phyloP scores from a whole-genome alignment of 2,888 invertebrate genomes.

The Hybos culiciformis region DNA sequence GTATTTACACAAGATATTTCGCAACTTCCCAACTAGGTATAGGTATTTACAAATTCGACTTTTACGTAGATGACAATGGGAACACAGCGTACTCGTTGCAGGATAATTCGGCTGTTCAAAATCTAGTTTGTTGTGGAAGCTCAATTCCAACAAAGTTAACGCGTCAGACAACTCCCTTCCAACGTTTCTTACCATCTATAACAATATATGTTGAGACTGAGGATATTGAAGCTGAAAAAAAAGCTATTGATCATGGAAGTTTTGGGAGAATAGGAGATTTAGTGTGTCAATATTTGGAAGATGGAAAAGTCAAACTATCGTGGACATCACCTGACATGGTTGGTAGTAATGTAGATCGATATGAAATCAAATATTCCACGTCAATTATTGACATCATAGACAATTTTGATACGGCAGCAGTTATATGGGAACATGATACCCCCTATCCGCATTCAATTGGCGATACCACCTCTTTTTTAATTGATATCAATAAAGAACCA shows the following conservation, averaged over 20 bases:
- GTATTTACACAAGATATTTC: conserved; percentile 49
- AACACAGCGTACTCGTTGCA: conserved; percentile 40
- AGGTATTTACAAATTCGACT: conserved; percentile 40
- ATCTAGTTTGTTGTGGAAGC: conserved; percentile 39
- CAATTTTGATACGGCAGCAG: conserved; percentile 35
- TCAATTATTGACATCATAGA: conserved; percentile 36
- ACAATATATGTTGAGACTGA: conserved; percentile 35
- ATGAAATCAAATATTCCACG: conserved; percentile 39
- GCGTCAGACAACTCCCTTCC: conserved; percentile 39
- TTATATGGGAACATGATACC: conserved; percentile 34
- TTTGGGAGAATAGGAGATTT: conserved; percentile 42
- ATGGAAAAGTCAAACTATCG: conserved; percentile 38
- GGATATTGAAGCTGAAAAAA: conserved; percentile 22
- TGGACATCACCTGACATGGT: conserved; percentile 50
- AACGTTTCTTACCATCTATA: conserved; percentile 38
- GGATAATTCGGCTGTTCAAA: conserved; percentile 12
- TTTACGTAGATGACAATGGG: conserved; percentile 39
- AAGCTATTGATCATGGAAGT: conserved; percentile 3
- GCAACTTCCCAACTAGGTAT: conserved; percentile 34
- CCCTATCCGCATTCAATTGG: conserved; percentile 39
- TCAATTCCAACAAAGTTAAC: conserved; percentile 33
- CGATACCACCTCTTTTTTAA: conserved; percentile 36
- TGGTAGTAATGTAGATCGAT: conserved; percentile 37
- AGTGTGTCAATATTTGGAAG: conserved; percentile 35
- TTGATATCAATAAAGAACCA: conserved; percentile 33